A percentile compares a stretch with the other conserved stretches of the same genome.
Conservation (phyloP, 2,888 invertebrate genomes). For the Hirtodrosophila duncani region DNA sequence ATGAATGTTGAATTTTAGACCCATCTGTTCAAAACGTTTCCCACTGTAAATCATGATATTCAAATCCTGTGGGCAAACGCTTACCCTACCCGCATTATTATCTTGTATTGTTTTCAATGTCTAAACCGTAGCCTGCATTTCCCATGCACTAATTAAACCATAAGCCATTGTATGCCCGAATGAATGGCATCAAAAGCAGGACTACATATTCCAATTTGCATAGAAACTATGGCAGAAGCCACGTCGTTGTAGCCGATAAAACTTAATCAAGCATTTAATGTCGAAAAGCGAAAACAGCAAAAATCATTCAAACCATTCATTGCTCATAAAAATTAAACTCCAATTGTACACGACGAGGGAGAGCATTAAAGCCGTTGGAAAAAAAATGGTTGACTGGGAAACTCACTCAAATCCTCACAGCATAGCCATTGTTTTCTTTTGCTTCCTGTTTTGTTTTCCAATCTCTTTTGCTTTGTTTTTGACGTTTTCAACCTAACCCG, state of each 20-base stretch:
- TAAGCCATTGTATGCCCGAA: constrained; percentile 25
- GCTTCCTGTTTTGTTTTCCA: too few species aligned
- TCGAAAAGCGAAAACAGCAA: constrained; percentile 44
- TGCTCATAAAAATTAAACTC: constrained; percentile 69
- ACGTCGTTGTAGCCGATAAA: constrained; percentile 30
- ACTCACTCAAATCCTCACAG: too few species aligned
- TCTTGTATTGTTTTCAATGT: too few species aligned
- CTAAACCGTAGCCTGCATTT: constrained; percentile 18
- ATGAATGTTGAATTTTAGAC: too few species aligned
- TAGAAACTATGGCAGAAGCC: constrained; percentile 26
- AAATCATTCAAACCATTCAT: constrained; percentile 62
- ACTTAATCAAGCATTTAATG: constrained; percentile 68
- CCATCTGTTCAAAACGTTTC: too few species aligned
- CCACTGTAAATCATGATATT: too few species aligned
- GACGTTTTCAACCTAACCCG: too few species aligned
- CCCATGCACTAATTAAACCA: constrained; percentile 49
- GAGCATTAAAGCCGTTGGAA: constrained; percentile 6
- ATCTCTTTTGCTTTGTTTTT: too few species aligned
- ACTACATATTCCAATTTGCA: too few species aligned
- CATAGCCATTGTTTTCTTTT: too few species aligned
- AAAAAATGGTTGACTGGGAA: not conserved
- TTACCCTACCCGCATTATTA: too few species aligned
- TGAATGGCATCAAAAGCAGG: constrained; percentile 33
- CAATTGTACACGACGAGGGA: constrained; percentile 47
- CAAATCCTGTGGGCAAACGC: too few species aligned